Evolutionary conservation across 2,113 vertebrate genomes (phyloP).

Genomic region (rabbit (Oryctolagus cuniculus)): mOryCun1.1 NC_091433.1:111880001-111880500

Average conservation of each 20-base stretch:
- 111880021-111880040: background rate
- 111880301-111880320: background rate
- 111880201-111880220: background rate
- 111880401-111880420: background rate
- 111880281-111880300: background rate
- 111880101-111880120: background rate
- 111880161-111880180: background rate
- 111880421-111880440: background rate
- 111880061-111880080: background rate
- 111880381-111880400: background rate
- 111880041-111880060: background rate
- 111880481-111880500: background rate
- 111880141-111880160: background rate
- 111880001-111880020: background rate
- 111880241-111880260: background rate
- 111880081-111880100: rapidly evolving
- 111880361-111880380: background rate
- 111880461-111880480: background rate
- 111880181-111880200: background rate
- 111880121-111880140: background rate
- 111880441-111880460: background rate
- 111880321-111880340: background rate
- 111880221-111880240: background rate
- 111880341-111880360: background rate
- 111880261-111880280: background rate